Evolutionary conservation across 2,888 invertebrate species (phyloP).

Genomic region (Spodoptera exigua): DNA sequence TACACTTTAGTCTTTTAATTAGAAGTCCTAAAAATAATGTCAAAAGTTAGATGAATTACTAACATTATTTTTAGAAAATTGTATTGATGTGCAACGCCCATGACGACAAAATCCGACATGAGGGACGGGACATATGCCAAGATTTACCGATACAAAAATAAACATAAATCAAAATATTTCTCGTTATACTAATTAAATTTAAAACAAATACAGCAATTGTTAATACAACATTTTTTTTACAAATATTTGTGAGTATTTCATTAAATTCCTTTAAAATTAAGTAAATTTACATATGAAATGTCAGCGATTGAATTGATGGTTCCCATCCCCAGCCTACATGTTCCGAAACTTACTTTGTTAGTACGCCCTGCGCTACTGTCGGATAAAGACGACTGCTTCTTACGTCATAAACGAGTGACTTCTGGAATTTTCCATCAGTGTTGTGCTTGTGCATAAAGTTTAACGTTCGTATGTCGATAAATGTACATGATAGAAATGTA

Average conservation of each 20-base stretch:
- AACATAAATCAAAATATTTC: conserved; percentile 24
- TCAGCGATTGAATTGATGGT: no score
- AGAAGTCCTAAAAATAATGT: conserved; percentile 33
- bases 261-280: conserved; percentile 28
- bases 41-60: conserved; percentile 18
- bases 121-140: no score
- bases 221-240: conserved; percentile 21
- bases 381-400: conserved; percentile 26
- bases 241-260: conserved; percentile 26
- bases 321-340: no score
- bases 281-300: conserved; percentile 20
- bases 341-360: no score
- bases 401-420: conserved; percentile 23
- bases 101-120: no score
- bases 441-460: conserved; percentile 9
- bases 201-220: conserved; percentile 26
- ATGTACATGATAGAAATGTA: conserved; percentile 11
- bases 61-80: conserved; percentile 19
- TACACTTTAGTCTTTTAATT: conserved; percentile 30
- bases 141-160: no score
- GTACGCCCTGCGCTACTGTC: no score
- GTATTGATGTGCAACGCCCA: no score
- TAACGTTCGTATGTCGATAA: conserved; percentile 11
- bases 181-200: conserved; percentile 19
- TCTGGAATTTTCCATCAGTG: conserved; percentile 31